Percentiles rank a stretch among this genome's conserved stretches.
Evolutionary conservation across 2,888 invertebrate genomes (phyloP).

Genomic region (Zeuzera pyrina): DNA sequence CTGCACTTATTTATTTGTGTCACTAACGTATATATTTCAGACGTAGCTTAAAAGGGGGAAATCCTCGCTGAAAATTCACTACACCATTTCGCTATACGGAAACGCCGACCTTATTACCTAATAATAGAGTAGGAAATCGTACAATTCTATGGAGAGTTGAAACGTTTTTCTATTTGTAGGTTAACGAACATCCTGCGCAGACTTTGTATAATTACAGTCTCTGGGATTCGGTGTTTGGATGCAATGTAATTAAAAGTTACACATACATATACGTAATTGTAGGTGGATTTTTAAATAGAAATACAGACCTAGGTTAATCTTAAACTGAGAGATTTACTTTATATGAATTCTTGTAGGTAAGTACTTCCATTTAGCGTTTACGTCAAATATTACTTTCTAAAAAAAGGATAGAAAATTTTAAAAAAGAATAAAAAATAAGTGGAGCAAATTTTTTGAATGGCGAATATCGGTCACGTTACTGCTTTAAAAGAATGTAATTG

Average conservation of each 20-base stretch:
- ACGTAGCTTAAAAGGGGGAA: constrained; percentile 46
- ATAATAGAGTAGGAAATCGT: constrained; percentile 22
- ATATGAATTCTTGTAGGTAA: too few relatives aligned
- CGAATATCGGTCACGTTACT: too few relatives aligned
- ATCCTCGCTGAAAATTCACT: constrained; percentile 40
- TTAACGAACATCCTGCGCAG: constrained; percentile 38
- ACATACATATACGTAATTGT: too few relatives aligned
- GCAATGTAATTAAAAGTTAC: constrained; percentile 42
- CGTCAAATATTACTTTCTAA: too few relatives aligned
- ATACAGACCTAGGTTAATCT: too few relatives aligned
- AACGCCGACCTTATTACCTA: constrained; percentile 22
- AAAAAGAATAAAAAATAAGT: too few relatives aligned
- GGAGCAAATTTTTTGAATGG: too few relatives aligned
- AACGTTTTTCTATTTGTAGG: constrained; percentile 27
- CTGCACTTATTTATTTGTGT: constrained; percentile 53
- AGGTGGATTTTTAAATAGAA: too few relatives aligned
- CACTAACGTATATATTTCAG: constrained; percentile 46
- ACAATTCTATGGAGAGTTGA: constrained; percentile 17
- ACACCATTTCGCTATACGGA: constrained; percentile 9
- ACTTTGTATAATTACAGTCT: constrained; percentile 52
- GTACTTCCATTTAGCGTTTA: too few relatives aligned
- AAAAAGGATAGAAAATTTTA: too few relatives aligned
- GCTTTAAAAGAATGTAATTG: too few relatives aligned
- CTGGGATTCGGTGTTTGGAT: constrained; percentile 32
- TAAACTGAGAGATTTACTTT: too few relatives aligned